These are phyloP conservation scores for Drosophila dives DNA, from an alignment of 2,888 invertebrate genomes.

Conservation along the genomic window DNA sequence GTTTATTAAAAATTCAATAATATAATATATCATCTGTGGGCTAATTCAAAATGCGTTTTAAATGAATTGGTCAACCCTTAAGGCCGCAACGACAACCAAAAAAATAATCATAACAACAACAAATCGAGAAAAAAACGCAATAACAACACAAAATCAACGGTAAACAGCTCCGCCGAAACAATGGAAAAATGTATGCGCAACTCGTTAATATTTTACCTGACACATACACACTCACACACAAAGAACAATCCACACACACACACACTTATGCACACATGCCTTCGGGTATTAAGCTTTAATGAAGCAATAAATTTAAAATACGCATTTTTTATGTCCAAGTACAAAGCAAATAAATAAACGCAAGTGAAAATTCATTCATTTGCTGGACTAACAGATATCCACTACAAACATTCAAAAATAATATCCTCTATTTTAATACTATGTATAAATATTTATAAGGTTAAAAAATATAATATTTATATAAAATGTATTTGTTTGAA, in stretches of 20 bases:
- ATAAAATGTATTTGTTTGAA: background rate
- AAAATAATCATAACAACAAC: background rate
- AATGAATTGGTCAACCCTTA: slow-evolving; percentile 49
- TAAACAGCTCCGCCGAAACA: slow-evolving; percentile 34
- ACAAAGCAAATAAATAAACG: slow-evolving; percentile 31
- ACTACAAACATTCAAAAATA: background rate
- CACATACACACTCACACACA: slow-evolving; percentile 14
- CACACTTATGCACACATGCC: slow-evolving; percentile 45
- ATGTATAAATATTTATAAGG: background rate
- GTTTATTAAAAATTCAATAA: slow-evolving; percentile 32
- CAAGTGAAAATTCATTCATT: background rate
- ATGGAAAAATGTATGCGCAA: slow-evolving; percentile 37
- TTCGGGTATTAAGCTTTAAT: slow-evolving; percentile 74
- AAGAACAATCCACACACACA: slow-evolving; percentile 2
- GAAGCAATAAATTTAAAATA: slow-evolving; percentile 80
- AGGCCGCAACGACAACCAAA: slow-evolving; percentile 16
- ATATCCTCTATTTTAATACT: background rate
- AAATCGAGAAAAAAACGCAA: slow-evolving; percentile 3
- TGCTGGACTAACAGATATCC: slow-evolving; percentile 11
- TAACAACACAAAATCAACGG: slow-evolving; percentile 9
- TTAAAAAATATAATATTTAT: background rate
- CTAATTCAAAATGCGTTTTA: slow-evolving; percentile 48
- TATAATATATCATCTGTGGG: slow-evolving; percentile 20
- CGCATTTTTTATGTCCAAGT: slow-evolving; percentile 61
- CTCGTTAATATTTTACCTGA: slow-evolving; percentile 70